Conservation (phyloP, 2,797 vertebrate genomes). For the Halcyon badia region DNA sequence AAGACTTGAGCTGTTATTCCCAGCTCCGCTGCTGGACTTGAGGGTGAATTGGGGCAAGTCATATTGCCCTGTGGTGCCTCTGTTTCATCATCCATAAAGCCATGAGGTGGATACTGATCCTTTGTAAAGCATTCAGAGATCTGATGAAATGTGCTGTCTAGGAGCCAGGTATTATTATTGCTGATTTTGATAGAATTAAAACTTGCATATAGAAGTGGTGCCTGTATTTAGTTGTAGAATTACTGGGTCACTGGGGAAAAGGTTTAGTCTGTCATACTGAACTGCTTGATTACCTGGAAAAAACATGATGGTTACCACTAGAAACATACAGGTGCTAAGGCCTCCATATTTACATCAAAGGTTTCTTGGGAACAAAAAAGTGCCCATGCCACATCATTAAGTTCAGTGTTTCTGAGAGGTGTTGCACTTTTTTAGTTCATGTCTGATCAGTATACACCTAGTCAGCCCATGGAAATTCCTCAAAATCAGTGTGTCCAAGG, state of each 20-base stretch:
- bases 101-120: neutral
- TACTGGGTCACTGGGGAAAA: neutral
- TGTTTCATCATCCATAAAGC: slow-evolving; percentile 2
- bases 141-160: neutral
- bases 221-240: neutral
- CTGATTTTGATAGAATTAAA: neutral
- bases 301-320: neutral
- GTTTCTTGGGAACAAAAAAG: neutral
- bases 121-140: neutral
- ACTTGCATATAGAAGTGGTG: neutral
- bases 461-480: neutral
- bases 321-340: neutral
- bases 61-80: neutral
- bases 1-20: neutral
- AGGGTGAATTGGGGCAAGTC: neutral
- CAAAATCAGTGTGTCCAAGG: neutral
- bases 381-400: neutral
- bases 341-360: neutral
- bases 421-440: neutral
- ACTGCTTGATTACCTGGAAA: neutral
- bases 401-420: neutral
- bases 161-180: neutral
- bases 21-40: neutral
- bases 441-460: neutral
- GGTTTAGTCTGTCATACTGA: neutral